Base-by-base conservation (phyloP, 2,888 invertebrate species). In the Podotricha telesiphe region DNA sequence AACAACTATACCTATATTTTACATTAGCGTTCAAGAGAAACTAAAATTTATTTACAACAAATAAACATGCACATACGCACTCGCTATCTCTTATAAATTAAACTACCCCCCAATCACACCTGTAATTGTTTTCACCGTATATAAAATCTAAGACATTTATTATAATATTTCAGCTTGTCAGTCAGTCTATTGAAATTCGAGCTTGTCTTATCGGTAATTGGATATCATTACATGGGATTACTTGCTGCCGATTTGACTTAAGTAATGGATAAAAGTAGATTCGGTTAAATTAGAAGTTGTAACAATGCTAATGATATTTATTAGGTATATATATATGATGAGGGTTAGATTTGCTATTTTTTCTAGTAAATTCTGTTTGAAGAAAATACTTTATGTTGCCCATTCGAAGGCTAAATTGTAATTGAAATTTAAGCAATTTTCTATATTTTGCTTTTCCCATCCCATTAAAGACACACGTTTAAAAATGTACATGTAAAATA, bases 181-280 rank as follows among this genome's bases (percentile, higher is more conserved):
- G 88, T 84, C 80, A 72, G 82, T 89, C 91, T 84, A 90, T 92
- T 88, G 89, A 86, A 91, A 89, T 82, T 85, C 88, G 89, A 87
- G 90, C 91, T 91, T 91, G 83, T 85, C 90, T 87, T 87, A 91
- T 92, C 86, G 83, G 76, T 90, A 89, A 92, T 91, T 90, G 89
- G 86, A 85, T 85, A 88, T 86, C 86, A 90, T 87, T 85, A 82
- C 74, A 81, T 77, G 78, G 77, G 80, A 79, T 80, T 82, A 79
- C 75, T 77, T 73, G 79, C 80, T 79, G 81, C 77, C 78, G 82
- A 74, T 73, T 56, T 67, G 71, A 62, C 65, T 73, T 68, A 45
- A 71, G 42, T 68, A 68, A 73, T 73, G 71, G 68, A 64, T 67
- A 62, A 62, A 65, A 71, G 59, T 47, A 65, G 42, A 42, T n/a